Evolutionary conservation across 2,888 invertebrate genomes (phyloP).

Genomic region (Aporophyla lueneburgensis): DNA sequence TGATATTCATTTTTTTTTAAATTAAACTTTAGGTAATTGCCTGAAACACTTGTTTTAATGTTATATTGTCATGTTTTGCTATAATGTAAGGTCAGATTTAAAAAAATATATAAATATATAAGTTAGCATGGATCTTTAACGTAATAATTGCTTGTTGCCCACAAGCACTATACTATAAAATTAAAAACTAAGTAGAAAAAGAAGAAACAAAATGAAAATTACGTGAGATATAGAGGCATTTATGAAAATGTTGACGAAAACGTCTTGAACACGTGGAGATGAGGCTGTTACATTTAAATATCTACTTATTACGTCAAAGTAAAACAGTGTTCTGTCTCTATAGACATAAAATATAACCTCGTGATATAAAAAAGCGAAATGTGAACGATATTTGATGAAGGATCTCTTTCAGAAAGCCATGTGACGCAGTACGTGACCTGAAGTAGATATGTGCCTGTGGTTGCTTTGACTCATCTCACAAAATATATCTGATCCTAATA

Average conservation of each 20-base stretch:
- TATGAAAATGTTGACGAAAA: neutral
- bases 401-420: conserved; percentile 58
- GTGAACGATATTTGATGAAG: conserved; percentile 67
- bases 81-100: no score
- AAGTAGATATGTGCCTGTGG: conserved; percentile 45
- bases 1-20: no score
- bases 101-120: no score
- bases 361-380: conserved; percentile 59
- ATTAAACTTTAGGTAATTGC: no score
- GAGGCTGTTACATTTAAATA: neutral
- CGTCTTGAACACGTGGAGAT: neutral
- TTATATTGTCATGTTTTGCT: no score
- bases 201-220: no score
- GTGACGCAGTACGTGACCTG: conserved; percentile 63
- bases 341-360: conserved; percentile 41
- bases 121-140: no score
- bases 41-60: no score
- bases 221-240: neutral
- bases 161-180: no score
- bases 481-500: conserved; percentile 56
- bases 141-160: no score
- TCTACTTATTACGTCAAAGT: conserved; percentile 1
- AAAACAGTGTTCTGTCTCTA: conserved; percentile 14
- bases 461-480: conserved; percentile 50
- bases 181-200: no score